These are phyloP conservation scores for Omphaloscelis lunosa DNA, from an alignment of 2,888 invertebrate species.

Conservation along the genomic window DNA sequence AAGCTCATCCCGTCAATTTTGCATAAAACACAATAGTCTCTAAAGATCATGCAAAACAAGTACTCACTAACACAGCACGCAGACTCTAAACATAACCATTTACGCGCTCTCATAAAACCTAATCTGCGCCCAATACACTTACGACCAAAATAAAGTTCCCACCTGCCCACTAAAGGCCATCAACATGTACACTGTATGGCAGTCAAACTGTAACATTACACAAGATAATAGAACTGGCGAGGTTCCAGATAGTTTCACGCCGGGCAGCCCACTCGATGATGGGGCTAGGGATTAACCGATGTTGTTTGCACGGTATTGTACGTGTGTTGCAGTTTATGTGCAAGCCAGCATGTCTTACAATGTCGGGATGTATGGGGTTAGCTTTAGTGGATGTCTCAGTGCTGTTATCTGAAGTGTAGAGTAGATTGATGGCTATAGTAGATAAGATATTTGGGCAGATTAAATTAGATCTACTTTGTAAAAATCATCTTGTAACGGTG, in stretches of 20 bases:
- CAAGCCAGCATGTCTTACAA: slow-evolving; percentile 53
- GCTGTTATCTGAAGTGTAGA: neutral
- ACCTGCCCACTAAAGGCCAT: slow-evolving; percentile 60
- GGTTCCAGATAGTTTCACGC: slow-evolving; percentile 80
- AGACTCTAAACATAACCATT: slow-evolving; percentile 25
- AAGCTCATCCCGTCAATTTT: neutral
- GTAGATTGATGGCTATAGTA: neutral
- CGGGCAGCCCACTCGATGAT: slow-evolving; percentile 74
- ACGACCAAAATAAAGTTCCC: slow-evolving; percentile 55
- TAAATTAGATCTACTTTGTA: neutral
- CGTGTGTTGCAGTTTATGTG: slow-evolving; percentile 60
- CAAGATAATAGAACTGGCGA: slow-evolving; percentile 84
- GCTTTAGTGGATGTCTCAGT: slow-evolving; percentile 15
- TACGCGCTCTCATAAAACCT: slow-evolving; percentile 47
- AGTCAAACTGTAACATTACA: slow-evolving; percentile 68
- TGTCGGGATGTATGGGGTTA: slow-evolving; percentile 42
- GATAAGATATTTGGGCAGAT: neutral
- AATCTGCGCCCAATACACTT: slow-evolving; percentile 56
- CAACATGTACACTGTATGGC: slow-evolving; percentile 63
- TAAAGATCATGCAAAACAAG: slow-evolving; percentile 37
- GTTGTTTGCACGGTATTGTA: slow-evolving; percentile 74
- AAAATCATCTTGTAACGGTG: no score
- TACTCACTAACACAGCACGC: slow-evolving; percentile 3
- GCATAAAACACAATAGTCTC: slow-evolving; percentile 22
- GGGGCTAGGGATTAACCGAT: slow-evolving; percentile 80